Evolutionary conservation across 2,888 invertebrate genomes (phyloP).

Genomic region (Drosophila anomalata): DNA sequence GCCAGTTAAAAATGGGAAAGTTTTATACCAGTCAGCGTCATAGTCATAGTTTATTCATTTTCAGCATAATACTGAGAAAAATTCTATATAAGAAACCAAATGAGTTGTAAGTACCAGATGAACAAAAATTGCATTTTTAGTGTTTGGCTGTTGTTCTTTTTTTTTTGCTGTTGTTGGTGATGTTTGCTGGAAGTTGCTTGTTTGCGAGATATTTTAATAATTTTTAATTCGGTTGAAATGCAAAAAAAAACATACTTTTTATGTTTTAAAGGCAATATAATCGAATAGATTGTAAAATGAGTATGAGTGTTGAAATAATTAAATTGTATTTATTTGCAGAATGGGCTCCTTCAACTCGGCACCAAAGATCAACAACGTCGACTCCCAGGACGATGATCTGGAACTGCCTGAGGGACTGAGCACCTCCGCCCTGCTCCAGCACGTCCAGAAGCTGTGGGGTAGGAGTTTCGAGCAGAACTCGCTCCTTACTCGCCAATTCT

Average conservation of each 20-base stretch:
- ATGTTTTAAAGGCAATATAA: slow-evolving; percentile 27
- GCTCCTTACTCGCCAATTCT: slow-evolving; percentile 83
- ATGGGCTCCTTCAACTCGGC: slow-evolving; percentile 90
- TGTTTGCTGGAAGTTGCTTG: slow-evolving; percentile 28
- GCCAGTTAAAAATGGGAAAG: slow-evolving; percentile 56
- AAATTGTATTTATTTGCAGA: slow-evolving; percentile 82
- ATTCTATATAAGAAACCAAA: slow-evolving; percentile 75
- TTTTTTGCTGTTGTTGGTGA: slow-evolving; percentile 28
- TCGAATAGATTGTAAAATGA: neutral
- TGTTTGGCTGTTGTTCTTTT: slow-evolving; percentile 30
- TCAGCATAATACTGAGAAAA: slow-evolving; percentile 78
- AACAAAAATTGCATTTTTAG: neutral
- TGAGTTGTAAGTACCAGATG: slow-evolving; percentile 76
- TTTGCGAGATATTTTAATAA: slow-evolving; percentile 21
- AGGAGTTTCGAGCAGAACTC: slow-evolving; percentile 84
- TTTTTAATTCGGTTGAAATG: slow-evolving; percentile 26
- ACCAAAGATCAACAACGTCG: slow-evolving; percentile 87
- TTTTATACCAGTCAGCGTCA: slow-evolving; percentile 60
- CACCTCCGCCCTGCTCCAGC: slow-evolving; percentile 85
- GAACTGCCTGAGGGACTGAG: slow-evolving; percentile 84
- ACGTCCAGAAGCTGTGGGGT: slow-evolving; percentile 84
- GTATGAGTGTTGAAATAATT: neutral
- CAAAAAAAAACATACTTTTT: slow-evolving; percentile 1
- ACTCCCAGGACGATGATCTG: slow-evolving; percentile 86
- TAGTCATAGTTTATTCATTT: slow-evolving; percentile 74